These are phyloP conservation scores for Agrilus planipennis DNA, from an alignment of 1,140 invertebrate species.

Conservation along the genomic window DNA sequence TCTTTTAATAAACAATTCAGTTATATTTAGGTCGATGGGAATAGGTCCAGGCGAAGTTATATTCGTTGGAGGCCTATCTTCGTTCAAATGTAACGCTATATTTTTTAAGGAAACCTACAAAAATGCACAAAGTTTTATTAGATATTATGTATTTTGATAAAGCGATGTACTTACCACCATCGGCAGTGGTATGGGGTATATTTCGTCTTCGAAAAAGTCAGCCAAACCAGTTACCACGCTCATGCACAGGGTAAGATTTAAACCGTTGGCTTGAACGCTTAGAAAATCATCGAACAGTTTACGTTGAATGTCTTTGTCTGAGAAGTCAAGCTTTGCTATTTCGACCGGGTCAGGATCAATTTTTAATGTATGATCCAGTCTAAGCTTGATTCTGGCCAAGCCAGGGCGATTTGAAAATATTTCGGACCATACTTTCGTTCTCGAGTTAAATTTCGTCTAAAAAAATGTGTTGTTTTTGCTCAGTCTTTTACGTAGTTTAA, in stretches of 20 bases:
- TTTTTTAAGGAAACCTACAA: conserved; percentile 56
- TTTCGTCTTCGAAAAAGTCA: conserved; percentile 78
- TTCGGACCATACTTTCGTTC: conserved; percentile 58
- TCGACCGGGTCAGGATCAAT: conserved; percentile 15
- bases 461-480: no score
- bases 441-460: conserved; percentile 58
- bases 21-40: conserved; percentile 65
- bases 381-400: conserved; percentile 34
- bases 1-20: conserved; percentile 52
- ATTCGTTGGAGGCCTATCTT: conserved; percentile 68
- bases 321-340: conserved; percentile 23
- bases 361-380: conserved; percentile 46
- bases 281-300: conserved; percentile 38
- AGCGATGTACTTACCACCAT: conserved; percentile 46
- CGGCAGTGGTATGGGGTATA: conserved; percentile 64
- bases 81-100: conserved; percentile 54
- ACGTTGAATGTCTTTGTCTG: conserved; percentile 33
- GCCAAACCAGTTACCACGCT: conserved; percentile 64
- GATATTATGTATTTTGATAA: conserved; percentile 1
- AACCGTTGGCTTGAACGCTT: conserved; percentile 51
- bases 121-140: conserved; percentile 9
- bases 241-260: conserved; percentile 62
- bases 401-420: conserved; percentile 35
- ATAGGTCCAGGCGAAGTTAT: conserved; percentile 71
- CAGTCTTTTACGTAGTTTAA: no score